Evolutionary conservation across 2,888 invertebrate species (phyloP).

Genomic region (Automeris io): DNA sequence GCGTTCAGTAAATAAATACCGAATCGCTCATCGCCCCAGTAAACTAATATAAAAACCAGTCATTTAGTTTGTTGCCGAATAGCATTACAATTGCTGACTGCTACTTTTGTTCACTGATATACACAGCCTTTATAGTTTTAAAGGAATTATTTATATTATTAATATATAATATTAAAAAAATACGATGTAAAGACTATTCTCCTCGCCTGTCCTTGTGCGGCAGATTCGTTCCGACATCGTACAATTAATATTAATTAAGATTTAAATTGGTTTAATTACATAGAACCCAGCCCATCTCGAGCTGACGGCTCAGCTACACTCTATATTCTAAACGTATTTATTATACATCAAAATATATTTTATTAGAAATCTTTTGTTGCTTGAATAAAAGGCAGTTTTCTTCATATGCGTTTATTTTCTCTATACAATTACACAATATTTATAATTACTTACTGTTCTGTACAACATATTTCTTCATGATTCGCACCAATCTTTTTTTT

Average conservation of each 20-base stretch:
- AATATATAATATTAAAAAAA: constrained; percentile 33
- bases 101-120: too few species aligned
- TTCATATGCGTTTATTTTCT: constrained; percentile 12
- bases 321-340: constrained; percentile 39
- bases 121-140: too few species aligned
- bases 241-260: constrained; percentile 78
- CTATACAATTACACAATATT: too few species aligned
- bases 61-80: too few species aligned
- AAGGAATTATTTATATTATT: constrained; percentile 18
- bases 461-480: too few species aligned
- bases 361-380: too few species aligned
- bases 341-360: constrained; percentile 28
- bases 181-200: constrained; percentile 28
- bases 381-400: constrained; percentile 1
- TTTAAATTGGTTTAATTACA: constrained; percentile 77
- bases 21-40: too few species aligned
- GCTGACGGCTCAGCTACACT: constrained; percentile 49
- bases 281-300: constrained; percentile 65
- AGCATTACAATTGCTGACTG: too few species aligned
- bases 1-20: too few species aligned
- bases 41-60: too few species aligned
- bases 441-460: too few species aligned
- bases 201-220: constrained; percentile 59
- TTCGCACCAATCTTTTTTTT: too few species aligned
- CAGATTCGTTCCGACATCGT: constrained; percentile 72